A percentile compares a stretch with the other conserved stretches of the same genome.
These are phyloP conservation scores for Toxotes lorentzi DNA, from an alignment of 2,797 vertebrate species.

Conservation along the genomic window DNA sequence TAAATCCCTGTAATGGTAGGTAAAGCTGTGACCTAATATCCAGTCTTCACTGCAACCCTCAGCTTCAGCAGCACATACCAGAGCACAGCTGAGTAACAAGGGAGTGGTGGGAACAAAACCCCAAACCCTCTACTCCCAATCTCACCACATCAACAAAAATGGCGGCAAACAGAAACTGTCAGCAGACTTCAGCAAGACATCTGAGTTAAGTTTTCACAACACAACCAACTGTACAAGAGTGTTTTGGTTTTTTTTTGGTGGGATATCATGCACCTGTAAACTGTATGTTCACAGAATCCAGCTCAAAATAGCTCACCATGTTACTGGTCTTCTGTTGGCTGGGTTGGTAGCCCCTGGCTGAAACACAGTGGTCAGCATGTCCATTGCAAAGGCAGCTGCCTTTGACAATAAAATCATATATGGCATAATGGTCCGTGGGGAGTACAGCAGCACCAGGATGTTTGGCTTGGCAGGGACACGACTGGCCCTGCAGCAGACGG, in stretches of 20 bases:
- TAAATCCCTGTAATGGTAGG: slow-evolving; percentile 74
- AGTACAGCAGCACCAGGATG: slow-evolving; percentile 50
- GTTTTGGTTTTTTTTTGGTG: neutral
- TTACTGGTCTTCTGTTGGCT: slow-evolving; percentile 75
- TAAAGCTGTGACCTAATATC: slow-evolving; percentile 63
- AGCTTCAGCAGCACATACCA: slow-evolving; percentile 52
- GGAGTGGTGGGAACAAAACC: slow-evolving; percentile 65
- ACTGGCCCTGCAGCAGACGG: slow-evolving; percentile 88
- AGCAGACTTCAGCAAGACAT: slow-evolving; percentile 9
- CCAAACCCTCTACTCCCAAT: slow-evolving; percentile 25
- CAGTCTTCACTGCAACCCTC: slow-evolving; percentile 55
- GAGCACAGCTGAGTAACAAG: slow-evolving; percentile 54
- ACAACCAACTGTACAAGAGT: neutral
- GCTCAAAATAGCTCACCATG: slow-evolving; percentile 83
- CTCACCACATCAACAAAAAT: slow-evolving; percentile 38
- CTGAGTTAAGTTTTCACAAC: slow-evolving; percentile 33
- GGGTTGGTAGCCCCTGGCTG: slow-evolving; percentile 82
- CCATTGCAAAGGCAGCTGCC: slow-evolving; percentile 97
- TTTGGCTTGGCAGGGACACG: slow-evolving; percentile 88
- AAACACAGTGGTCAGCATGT: slow-evolving; percentile 92
- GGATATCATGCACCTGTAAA: slow-evolving; percentile 16
- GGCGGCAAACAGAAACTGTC: slow-evolving; percentile 27
- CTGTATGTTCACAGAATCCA: neutral
- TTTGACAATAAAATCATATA: slow-evolving; percentile 96
- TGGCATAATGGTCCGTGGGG: slow-evolving; percentile 85